Evolutionary conservation across 2,113 vertebrate species (phyloP), one percentile per base, ranked within the genome.

Genomic region (Colinus virginianus): DNA sequence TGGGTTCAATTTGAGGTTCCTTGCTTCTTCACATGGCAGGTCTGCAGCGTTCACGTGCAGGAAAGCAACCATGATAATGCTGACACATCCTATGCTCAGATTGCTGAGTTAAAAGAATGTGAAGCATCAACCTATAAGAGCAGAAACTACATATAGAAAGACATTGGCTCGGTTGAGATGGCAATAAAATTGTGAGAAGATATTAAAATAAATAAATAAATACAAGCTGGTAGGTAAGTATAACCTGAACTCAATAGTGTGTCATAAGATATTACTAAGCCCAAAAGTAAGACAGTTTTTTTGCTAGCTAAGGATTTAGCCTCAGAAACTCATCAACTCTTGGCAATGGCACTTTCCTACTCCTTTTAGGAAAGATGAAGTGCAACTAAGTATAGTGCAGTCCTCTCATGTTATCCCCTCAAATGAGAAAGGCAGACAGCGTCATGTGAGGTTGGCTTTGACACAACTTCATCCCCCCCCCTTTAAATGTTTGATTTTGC

Each of bases 31-130:
- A 16, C 36, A 6, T 48, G 40, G 43, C 40, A 86, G 45, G 74
- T 40, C 21, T 71, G 5, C 12, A 30, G 49, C 56, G 11, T 28
- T 34, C 0, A 0, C 25, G 19, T 61, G 23, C 48, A 62, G 32
- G 13, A n/a, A 80, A 88, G 58, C n/a, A 78, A 81, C 84, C 79
- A 45, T 42, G 76, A 63, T 53, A 67, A 78, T 36, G 66, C 26
- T 81, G 77, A 81, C 36, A 25, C 71, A 69, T 45, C 66, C 68
- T 55, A 34, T 62, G 58, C 72, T 93, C 80, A 74, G 86, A 49
- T 56, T 81, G 32, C 36, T 81, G 38, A 3, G 5, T 6, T 88
- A 58, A 81, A 94, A 45, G 46, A 42, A 84, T 68, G 58, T 45
- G 69, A 76, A 91, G 20, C 58, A 43, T 88, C 93, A 91, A 78